Percentiles rank a stretch among this genome's conserved stretches.
phyloP scores from a whole-genome alignment of 2,797 vertebrate genomes.

The Xiphorhynchus erythropygius region DNA sequence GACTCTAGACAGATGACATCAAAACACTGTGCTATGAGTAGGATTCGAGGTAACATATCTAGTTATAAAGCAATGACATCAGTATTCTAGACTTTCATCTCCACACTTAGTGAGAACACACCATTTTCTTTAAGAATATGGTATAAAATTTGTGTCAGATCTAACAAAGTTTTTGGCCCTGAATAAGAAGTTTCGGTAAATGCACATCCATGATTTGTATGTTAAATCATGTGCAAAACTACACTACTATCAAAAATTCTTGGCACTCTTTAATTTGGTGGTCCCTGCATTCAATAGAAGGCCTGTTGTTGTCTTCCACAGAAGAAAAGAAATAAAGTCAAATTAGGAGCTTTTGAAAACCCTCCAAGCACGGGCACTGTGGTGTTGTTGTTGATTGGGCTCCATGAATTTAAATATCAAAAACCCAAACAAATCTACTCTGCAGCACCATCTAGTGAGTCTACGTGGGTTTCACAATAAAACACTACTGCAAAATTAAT shows the following conservation, averaged over 20 bases:
- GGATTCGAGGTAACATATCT: too few relatives aligned
- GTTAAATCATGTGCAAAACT: not conserved
- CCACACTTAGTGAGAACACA: not conserved
- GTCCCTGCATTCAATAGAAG: not conserved
- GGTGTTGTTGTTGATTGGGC: not conserved
- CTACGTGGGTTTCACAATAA: not conserved
- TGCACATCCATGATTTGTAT: not conserved
- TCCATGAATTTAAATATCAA: not conserved
- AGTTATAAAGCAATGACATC: not conserved
- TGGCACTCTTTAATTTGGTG: not conserved
- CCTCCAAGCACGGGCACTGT: not conserved
- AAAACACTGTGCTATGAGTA: not conserved
- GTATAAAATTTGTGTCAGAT: not conserved
- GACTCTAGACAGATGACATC: not conserved
- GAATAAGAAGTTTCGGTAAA: not conserved
- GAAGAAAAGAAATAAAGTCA: not conserved
- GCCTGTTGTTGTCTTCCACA: not conserved
- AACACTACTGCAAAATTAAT: not conserved
- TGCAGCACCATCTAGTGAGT: slow-evolving; percentile 34
- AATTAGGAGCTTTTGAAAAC: not conserved
- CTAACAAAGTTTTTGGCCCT: not conserved
- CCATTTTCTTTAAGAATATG: not conserved
- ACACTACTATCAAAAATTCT: not conserved
- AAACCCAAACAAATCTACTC: not conserved
- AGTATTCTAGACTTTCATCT: not conserved